These are phyloP conservation scores for Trichonephila clavipes DNA, from an alignment of 1,140 invertebrate species.

Conservation along the genomic window DNA sequence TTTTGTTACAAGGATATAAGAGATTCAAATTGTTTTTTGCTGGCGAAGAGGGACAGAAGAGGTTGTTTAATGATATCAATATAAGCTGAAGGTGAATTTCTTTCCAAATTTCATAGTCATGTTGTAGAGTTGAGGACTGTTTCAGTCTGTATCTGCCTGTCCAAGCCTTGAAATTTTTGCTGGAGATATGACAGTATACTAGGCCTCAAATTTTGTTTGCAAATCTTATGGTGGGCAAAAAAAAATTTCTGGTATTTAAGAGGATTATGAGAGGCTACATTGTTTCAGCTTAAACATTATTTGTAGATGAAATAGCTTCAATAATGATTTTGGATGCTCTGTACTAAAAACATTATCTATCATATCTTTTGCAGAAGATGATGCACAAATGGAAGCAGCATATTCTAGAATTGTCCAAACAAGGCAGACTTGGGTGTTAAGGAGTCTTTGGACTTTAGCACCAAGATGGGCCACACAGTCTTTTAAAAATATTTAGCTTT, in stretches of 20 bases:
- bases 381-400: background rate
- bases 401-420: background rate
- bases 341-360: background rate
- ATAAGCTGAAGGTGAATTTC: too few relatives aligned
- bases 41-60: background rate
- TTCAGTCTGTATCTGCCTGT: background rate
- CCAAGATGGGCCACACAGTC: background rate
- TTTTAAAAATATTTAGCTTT: too few relatives aligned
- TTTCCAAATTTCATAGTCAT: background rate
- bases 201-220: too few relatives aligned
- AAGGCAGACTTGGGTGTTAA: background rate
- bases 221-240: conserved; percentile 13
- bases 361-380: background rate
- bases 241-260: background rate
- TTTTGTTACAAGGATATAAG: too few relatives aligned
- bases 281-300: background rate
- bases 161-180: background rate
- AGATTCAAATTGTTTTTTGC: too few relatives aligned
- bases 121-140: background rate
- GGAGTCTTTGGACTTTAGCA: background rate
- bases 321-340: conserved; percentile 36
- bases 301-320: background rate
- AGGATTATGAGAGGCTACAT: background rate
- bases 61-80: background rate
- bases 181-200: background rate